A percentile compares a stretch with the other conserved stretches of the same genome.
These are phyloP conservation scores for Atrina japonica DNA, from an alignment of 2,888 invertebrate genomes.

Conservation along the genomic window DNA sequence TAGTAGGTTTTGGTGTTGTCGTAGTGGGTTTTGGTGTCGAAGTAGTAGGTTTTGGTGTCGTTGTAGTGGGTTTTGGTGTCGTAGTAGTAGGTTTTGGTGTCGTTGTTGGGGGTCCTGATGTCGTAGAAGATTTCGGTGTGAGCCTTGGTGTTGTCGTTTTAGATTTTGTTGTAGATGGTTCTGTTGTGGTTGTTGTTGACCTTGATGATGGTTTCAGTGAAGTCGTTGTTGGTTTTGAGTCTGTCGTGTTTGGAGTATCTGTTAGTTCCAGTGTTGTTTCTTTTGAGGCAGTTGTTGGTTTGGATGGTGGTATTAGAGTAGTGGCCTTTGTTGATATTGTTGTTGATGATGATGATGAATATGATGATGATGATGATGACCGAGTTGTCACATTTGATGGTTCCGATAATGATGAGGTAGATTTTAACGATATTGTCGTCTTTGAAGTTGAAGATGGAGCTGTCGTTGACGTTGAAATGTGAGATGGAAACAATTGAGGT, in stretches of 20 bases:
- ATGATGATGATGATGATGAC: neutral
- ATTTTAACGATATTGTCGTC: neutral
- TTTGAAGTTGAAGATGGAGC: too few relatives aligned
- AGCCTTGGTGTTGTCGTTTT: neutral
- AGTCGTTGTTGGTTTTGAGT: neutral
- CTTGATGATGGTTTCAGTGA: neutral
- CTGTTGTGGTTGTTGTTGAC: neutral
- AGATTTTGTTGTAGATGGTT: neutral
- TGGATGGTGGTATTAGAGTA: neutral
- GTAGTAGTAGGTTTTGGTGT: neutral
- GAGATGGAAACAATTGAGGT: too few relatives aligned
- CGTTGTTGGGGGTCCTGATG: neutral
- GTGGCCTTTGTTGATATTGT: too few relatives aligned
- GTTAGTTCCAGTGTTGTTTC: constrained; percentile 1
- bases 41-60: too few relatives aligned
- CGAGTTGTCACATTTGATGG: neutral
- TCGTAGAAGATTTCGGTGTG: neutral
- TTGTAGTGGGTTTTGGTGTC: neutral
- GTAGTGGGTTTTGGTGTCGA: too few relatives aligned
- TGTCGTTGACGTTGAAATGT: too few relatives aligned
- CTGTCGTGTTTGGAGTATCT: too few relatives aligned
- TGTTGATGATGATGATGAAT: constrained; percentile 8
- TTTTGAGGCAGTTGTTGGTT: too few relatives aligned
- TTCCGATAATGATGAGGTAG: neutral
- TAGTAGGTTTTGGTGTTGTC: too few relatives aligned